Conservation (phyloP, 2,888 invertebrate species). For the Imbricaverruca yamaguchii region DNA sequence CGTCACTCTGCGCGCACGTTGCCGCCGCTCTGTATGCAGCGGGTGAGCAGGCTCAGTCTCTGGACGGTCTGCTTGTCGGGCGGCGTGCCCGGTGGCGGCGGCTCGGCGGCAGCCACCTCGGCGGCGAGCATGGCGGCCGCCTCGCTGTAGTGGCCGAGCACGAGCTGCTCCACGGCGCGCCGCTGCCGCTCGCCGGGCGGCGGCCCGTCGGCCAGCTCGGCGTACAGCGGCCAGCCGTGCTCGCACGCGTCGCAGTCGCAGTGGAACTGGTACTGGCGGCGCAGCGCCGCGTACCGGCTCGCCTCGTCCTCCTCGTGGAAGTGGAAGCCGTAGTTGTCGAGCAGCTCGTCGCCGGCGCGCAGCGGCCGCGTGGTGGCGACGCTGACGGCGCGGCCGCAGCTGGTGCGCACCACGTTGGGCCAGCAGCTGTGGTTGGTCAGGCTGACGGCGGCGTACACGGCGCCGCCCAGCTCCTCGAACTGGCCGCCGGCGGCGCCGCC, state of each 20-base stretch:
- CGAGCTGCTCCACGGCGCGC: conserved; percentile 11
- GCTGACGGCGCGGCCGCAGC: conserved; percentile 33
- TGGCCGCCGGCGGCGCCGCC: conserved; percentile 35
- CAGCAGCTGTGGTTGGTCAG: conserved; percentile 47
- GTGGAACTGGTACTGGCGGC: conserved; percentile 43
- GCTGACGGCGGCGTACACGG: conserved; percentile 46
- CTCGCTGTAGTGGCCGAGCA: neutral
- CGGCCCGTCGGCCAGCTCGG: conserved; percentile 23
- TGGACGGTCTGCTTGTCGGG: conserved; percentile 17
- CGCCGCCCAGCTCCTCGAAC: conserved; percentile 42
- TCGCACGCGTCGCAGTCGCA: conserved; percentile 44
- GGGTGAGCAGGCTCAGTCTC: neutral
- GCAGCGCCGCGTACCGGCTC: conserved; percentile 40
- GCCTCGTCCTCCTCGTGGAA: conserved; percentile 40
- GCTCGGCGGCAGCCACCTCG: neutral
- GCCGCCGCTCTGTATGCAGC: conserved; percentile 2
- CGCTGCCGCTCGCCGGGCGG: neutral
- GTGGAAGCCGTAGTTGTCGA: conserved; percentile 47
- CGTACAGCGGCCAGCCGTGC: conserved; percentile 40
- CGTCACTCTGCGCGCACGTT: neutral
- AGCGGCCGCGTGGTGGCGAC: conserved; percentile 35
- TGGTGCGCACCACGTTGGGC: conserved; percentile 45
- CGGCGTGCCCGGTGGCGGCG: neutral
- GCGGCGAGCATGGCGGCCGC: neutral
- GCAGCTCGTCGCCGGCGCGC: conserved; percentile 42